Evolutionary conservation across 2,888 invertebrate species (phyloP), one percentile per base, ranked within the genome.

Genomic region (Stictocephala bisonia): DNA sequence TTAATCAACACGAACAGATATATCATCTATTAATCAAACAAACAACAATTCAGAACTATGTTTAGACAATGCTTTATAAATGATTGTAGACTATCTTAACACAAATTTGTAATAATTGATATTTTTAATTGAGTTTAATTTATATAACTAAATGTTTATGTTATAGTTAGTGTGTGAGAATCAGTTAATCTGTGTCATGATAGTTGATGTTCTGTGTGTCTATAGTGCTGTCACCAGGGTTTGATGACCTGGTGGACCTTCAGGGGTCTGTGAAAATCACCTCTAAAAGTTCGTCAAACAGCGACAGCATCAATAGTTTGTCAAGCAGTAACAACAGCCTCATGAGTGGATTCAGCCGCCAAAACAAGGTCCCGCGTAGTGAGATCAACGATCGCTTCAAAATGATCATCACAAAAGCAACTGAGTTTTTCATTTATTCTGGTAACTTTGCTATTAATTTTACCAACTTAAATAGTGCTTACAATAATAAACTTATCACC

Each of bases 381-480:
- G 53, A 78, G 75, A 51, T 78, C 73, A 40, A 51, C 53, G 87
- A 89, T 78, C 85, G 90, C 9, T 88, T 88, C 78, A 84, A 85
- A 51, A 82, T 83, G 20, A 81, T 86, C 4, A 83, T 87, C 48
- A 79, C 83, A 53, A 87, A 88, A 74, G 88, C 87, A 1, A 86
- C 87, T 0, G 82, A 84, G 76, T 88, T 88, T 81, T 82, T 89
- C 76, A 83, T 81, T 15, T 80, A 81, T 74, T 77, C 80, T 71
- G 83, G 83, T 82, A 68, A 58, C 53, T 50, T 31, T 24, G 15
- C 1, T 15, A n/a, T 6, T 9, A 35, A 35, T 35, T 11, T 11
- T 11, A 9, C 35, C 35, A 35, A 9, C 35, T 35, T 35, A 35
- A 9, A 6, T 35, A 35, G n/a, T n/a, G n/a, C n/a, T n/a, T n/a